phyloP scores from a whole-genome alignment of 2,113 vertebrate species.

The Mesembrinibis cayennensis region DNA sequence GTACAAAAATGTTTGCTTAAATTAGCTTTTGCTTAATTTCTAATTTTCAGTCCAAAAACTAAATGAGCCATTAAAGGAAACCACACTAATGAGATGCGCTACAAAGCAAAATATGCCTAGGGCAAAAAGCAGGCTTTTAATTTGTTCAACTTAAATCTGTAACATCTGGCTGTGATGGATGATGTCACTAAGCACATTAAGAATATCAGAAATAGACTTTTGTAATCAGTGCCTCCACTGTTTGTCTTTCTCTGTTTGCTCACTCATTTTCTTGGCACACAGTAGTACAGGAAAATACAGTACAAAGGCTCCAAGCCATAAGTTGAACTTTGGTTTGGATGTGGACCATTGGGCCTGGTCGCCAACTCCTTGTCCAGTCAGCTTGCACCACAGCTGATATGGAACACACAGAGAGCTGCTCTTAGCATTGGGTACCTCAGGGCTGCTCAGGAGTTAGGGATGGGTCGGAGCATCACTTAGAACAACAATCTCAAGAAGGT shows the following conservation, averaged over 20 bases:
- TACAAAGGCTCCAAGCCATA: neutral
- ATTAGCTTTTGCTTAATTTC: conserved; percentile 24
- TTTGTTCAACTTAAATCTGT: conserved; percentile 12
- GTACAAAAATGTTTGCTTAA: conserved; percentile 5
- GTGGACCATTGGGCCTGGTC: neutral
- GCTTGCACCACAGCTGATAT: neutral
- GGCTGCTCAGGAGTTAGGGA: neutral
- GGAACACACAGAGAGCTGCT: neutral
- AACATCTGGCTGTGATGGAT: conserved; percentile 37
- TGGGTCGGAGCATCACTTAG: neutral
- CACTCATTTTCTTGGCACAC: neutral
- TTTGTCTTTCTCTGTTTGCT: neutral
- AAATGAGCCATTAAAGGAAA: conserved; percentile 37
- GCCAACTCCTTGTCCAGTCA: neutral
- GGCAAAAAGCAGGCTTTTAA: conserved; percentile 34
- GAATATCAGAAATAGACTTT: conserved; percentile 21
- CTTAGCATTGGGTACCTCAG: neutral
- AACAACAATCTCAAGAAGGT: neutral
- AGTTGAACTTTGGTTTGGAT: neutral
- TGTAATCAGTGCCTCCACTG: neutral
- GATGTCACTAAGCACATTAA: neutral
- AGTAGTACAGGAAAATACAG: neutral
- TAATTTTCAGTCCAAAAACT: neutral
- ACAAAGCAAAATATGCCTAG: neutral
- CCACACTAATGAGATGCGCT: neutral